Evolutionary conservation across 2,888 invertebrate species (phyloP), one percentile per base, ranked within the genome.

Genomic region (Leptopterna dolabrata): DNA sequence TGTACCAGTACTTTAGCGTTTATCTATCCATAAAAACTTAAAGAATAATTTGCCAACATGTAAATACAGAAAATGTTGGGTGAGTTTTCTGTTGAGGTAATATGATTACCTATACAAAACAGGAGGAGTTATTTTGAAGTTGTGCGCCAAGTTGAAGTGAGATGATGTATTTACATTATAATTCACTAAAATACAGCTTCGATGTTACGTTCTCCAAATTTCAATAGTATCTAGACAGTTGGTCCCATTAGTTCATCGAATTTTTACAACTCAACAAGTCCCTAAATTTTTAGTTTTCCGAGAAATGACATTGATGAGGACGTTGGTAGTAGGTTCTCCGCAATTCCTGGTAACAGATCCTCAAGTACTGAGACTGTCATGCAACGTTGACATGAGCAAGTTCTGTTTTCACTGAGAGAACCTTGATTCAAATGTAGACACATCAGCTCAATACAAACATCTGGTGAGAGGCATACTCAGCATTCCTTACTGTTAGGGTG

Each of bases 141-240:
- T 45, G 78, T 78, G 78, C 78, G 78, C 78, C 45, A 45, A 78
- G 43, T 19, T 73, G 73, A 73, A 73, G 73, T 73, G 73, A 63
- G 19, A 63, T 63, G 19, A 63, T 63, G 19, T 63, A 63, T 63
- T 63, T 63, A 63, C 63, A 63, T 24, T n/a, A 63, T 14, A 16
- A 24, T 24, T 63, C 24, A 63, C 11, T 63, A 63, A 51, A 63
- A 63, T 63, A 63, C 27, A 19, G 63, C 63, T 63, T 19, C 24
- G 9, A 24, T 63, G 24, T 24, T 63, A 24, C 63, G 4, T 24
- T 19, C 19, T 24, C 63, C 13, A 63, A 63, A 63, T 63, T 55
- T 63, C 63, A 63, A 63, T 63, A 63, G 63, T 63, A 63, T 63
- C 63, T 63, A 63, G 24, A 63, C 63, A 19, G 63, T 63, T 63